Percentiles rank a stretch among this genome's conserved stretches.
These are phyloP conservation scores for Dendrophyllia cribrosa DNA, from an alignment of 64 coral and sea anemone genomes.

Conservation along the genomic window DNA sequence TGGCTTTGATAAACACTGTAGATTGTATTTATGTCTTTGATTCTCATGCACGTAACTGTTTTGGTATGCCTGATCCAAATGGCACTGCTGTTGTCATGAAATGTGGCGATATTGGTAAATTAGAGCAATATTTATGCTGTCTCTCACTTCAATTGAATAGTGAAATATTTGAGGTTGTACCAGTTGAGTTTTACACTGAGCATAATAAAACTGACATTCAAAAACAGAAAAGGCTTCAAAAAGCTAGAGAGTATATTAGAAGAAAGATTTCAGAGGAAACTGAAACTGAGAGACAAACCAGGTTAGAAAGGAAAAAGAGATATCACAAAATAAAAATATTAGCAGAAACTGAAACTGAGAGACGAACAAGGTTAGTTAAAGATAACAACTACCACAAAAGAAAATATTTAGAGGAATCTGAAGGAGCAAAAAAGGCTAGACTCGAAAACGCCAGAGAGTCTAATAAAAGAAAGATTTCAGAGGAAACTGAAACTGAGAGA, in stretches of 20 bases:
- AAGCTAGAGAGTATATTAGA: conserved; percentile 38
- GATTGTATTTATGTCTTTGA: conserved; percentile 66
- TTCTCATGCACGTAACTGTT: conserved; percentile 22
- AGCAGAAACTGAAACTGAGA: conserved; percentile 7
- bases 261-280: conserved; percentile 49
- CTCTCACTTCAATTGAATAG: conserved; percentile 21
- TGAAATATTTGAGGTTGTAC: conserved; percentile 44
- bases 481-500: conserved; percentile 42
- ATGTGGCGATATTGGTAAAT: conserved; percentile 15
- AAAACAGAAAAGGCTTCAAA: conserved; percentile 41
- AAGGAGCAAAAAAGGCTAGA: conserved; percentile 9
- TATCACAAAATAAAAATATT: neutral
- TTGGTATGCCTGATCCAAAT: conserved; percentile 64
- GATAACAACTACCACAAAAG: conserved; percentile 36
- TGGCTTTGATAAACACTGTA: conserved; percentile 51
- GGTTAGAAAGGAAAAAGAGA: conserved; percentile 9
- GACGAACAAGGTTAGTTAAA: conserved; percentile 21
- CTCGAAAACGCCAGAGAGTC: neutral
- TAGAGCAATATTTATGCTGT: conserved; percentile 52
- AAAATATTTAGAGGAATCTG: conserved; percentile 32
- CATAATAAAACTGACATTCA: conserved; percentile 2
- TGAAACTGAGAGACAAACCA: conserved; percentile 29
- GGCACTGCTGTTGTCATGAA: conserved; percentile 53
- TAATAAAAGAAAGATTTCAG: conserved; percentile 42
- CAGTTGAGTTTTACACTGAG: conserved; percentile 23